Evolutionary conservation across 2,888 invertebrate genomes (phyloP).

Genomic region (Drosophila monieri): DNA sequence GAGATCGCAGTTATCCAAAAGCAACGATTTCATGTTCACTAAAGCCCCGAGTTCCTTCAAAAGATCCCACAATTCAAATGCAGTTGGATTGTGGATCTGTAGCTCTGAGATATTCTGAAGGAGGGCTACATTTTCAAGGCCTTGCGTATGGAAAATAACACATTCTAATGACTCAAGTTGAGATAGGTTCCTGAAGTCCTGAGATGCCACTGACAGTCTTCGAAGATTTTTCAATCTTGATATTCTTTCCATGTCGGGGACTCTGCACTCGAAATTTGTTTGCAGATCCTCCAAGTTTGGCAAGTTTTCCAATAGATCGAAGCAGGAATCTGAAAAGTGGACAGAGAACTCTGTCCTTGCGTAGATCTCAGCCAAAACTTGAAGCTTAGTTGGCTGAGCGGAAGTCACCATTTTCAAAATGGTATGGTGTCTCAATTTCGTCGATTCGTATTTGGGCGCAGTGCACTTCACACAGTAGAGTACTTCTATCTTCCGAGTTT

Average conservation of each 20-base stretch:
- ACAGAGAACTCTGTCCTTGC: background rate
- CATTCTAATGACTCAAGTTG: slow-evolving; percentile 2
- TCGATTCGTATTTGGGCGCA: background rate
- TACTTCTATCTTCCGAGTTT: background rate
- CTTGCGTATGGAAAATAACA: background rate
- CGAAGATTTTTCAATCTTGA: background rate
- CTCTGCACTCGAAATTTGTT: background rate
- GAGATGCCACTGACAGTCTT: slow-evolving; percentile 8
- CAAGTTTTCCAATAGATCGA: background rate
- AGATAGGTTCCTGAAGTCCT: slow-evolving; percentile 6
- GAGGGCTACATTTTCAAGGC: background rate
- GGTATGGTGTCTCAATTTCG: background rate
- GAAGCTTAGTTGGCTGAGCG: background rate
- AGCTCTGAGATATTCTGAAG: slow-evolving; percentile 3
- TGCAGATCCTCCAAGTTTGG: background rate
- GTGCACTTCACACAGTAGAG: slow-evolving; percentile 9
- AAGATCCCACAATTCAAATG: slow-evolving; percentile 1
- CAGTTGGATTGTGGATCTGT: slow-evolving; percentile 5
- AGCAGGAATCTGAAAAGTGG: background rate
- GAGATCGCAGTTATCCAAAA: slow-evolving; percentile 6
- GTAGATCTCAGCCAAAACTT: background rate
- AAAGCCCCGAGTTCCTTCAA: slow-evolving; percentile 7
- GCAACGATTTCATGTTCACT: background rate
- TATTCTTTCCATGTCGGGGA: background rate
- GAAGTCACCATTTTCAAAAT: background rate